Base-by-base conservation (phyloP, 2,797 vertebrate species). In the Sorex maritimensis region DNA sequence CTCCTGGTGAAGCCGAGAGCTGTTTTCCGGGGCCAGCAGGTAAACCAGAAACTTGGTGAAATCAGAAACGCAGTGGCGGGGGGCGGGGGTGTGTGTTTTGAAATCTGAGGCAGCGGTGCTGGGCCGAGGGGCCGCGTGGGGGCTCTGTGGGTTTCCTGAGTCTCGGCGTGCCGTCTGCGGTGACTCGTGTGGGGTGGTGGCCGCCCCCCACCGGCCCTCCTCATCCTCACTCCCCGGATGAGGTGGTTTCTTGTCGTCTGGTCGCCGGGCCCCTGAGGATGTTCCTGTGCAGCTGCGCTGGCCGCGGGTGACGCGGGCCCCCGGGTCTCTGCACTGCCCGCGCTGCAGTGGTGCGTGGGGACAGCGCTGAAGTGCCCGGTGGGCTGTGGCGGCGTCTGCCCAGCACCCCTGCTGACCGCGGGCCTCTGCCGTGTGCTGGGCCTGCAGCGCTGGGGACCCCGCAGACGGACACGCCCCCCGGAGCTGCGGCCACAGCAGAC, bases 241-340 rank as follows among this genome's bases (percentile, higher is more conserved):
- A 79, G 88, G 95, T 79, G 90, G 88, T 94, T 97, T 97, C 95
- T 97, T 94, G 94, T 95, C 94, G 84, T 95, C 77, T 86, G 63
- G 61, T 90, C 90, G 75, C 71, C 94, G 95, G 96, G 93, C 95
- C 96, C 91, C 80, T 95, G 90, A 90, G 92, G 86, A 81, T 65
- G 77, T 88, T 85, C 89, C 75, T 86, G 81, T 94, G 89, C 85
- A 88, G 92, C 75, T 83, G 81, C 46, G 38, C 73, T 75, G 46
- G 72, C 77, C n/a, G 49, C 0, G 1, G 88, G 86, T 95, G 95
- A 96, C 95, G 94, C 96, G 34, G 34, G 34, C 34, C 58, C 58
- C 21, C 19, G 58, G 21, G 5, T 15, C 58, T 61, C 58, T 4
- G 3, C 1, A 14, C 49, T 52, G 10, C 49, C 49, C 11, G 49